Base-by-base conservation (phyloP, 2,888 invertebrate species). In the Caenorhabditis sp. region DNA sequence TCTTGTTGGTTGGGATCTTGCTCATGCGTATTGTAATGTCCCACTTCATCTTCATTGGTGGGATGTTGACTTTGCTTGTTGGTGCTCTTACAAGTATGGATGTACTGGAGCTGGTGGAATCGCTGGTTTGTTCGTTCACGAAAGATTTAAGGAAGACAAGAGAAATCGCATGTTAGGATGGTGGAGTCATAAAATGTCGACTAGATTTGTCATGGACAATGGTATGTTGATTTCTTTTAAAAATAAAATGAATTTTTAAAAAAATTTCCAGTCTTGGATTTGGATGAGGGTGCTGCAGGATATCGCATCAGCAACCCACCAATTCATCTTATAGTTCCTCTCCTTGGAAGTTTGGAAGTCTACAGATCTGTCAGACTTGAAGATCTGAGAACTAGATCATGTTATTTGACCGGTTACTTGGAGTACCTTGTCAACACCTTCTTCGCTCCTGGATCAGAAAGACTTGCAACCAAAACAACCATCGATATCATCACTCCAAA, bases 61-160 rank as follows among this genome's bases (percentile, higher is more conserved):
- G 91, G 88, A 89, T 58, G 90, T 91, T 1, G 91, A 91, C 85
- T 91, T 91, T 85, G 91, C 91, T n/a, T 89, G 89, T 68, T 91
- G 91, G 91, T 91, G 91, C 82, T 89, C 90, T 1, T 91, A 80
- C 63, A 85, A 86, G 63, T 86, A 84, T 61, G 86, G 84, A 10
- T 82, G 83, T 58, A 80, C 85, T 10, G 85, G 85, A 52, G 84
- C 86, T 20, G 79, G 76, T 38, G 88, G 89, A 58, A 84, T 91
- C 27, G 90, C 88, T 2, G 90, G 90, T 0, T 85, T 89, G 1
- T 91, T 90, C 83, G 83, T 91, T 5, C 90, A 91, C 79, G 88
- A 90, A 59, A 21, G 80, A 25, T 82, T 82, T 71, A 67, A 76
- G 27, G 63, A 83, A n/a, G 85, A 85, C 65, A 73, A 84, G 85